A percentile compares a stretch with the other conserved stretches of the same genome.
Conservation (phyloP, 2,888 invertebrate genomes). For the Toxonevra muliebris region DNA sequence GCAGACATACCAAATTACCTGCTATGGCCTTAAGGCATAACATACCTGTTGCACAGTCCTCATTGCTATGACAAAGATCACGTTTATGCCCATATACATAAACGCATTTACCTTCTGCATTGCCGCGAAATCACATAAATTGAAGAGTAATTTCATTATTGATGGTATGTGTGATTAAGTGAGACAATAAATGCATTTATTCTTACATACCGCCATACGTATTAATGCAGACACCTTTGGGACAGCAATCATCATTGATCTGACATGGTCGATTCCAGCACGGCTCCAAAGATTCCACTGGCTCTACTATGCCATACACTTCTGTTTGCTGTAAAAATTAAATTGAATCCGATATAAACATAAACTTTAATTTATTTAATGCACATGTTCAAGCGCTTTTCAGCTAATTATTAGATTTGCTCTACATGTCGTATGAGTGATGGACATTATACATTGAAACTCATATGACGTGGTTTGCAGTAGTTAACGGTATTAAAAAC, state of each 20-base stretch:
- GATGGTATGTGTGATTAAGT: background rate
- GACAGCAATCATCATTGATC: conserved; percentile 85
- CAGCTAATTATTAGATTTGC: background rate
- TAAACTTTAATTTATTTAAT: background rate
- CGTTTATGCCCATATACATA: conserved; percentile 79
- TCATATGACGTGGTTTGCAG: no score
- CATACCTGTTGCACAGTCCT: conserved; percentile 85
- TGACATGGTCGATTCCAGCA: conserved; percentile 81
- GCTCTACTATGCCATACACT: conserved; percentile 61
- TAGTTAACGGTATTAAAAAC: no score
- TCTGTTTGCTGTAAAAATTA: conserved; percentile 43
- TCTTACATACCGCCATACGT: conserved; percentile 66
- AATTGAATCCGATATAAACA: no score
- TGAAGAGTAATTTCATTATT: conserved; percentile 20
- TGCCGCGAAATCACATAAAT: background rate
- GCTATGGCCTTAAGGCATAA: conserved; percentile 73
- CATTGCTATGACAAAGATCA: conserved; percentile 82
- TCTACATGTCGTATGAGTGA: conserved; percentile 29
- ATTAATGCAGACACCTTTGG: conserved; percentile 75
- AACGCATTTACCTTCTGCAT: conserved; percentile 70
- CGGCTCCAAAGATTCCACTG: conserved; percentile 73
- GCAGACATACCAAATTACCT: conserved; percentile 78
- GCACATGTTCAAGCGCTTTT: conserved; percentile 2
- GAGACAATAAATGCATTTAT: no score
- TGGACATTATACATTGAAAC: no score